A percentile compares a stretch with the other conserved stretches of the same genome.
These are phyloP conservation scores for Selene dorsalis DNA, from an alignment of 2,797 vertebrate genomes.

Conservation along the genomic window DNA sequence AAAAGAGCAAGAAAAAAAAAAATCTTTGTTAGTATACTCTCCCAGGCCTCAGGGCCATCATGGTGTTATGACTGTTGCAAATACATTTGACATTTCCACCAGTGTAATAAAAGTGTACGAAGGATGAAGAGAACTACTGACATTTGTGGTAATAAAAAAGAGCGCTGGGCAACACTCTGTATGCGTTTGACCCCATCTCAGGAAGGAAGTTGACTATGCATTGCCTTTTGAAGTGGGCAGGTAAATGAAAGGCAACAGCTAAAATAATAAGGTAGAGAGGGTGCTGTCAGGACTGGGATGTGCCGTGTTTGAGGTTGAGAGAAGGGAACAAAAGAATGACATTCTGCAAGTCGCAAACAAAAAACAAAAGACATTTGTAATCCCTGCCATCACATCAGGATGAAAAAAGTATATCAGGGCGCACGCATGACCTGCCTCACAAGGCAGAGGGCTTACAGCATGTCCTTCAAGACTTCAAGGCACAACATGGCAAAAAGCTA, in stretches of 20 bases:
- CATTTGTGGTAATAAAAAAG: conserved; percentile 88
- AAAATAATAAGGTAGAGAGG: conserved; percentile 72
- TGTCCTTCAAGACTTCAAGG: conserved; percentile 76
- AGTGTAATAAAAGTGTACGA: conserved; percentile 76
- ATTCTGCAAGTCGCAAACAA: conserved; percentile 70
- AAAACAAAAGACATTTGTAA: conserved; percentile 61
- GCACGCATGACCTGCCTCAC: conserved; percentile 73
- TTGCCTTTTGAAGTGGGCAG: conserved; percentile 82
- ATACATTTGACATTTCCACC: conserved; percentile 84
- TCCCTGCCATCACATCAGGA: conserved; percentile 64
- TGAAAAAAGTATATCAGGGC: conserved; percentile 59
- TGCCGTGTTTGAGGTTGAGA: conserved; percentile 52
- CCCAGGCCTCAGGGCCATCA: conserved; percentile 49
- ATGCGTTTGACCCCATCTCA: conserved; percentile 82
- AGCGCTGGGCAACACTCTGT: conserved; percentile 63
- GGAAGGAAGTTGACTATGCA: conserved; percentile 82
- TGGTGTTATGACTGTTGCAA: conserved; percentile 73
- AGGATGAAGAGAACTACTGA: conserved; percentile 84
- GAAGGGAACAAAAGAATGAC: conserved; percentile 70
- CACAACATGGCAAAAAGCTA: conserved; percentile 43
- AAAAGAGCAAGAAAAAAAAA: conserved; percentile 21
- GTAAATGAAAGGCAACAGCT: conserved; percentile 78
- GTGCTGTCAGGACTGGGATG: conserved; percentile 43
- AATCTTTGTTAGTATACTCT: conserved; percentile 31
- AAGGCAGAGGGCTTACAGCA: conserved; percentile 50